phyloP scores from a whole-genome alignment of 2,797 vertebrate genomes.

The Dicrostonyx torquatus region DNA sequence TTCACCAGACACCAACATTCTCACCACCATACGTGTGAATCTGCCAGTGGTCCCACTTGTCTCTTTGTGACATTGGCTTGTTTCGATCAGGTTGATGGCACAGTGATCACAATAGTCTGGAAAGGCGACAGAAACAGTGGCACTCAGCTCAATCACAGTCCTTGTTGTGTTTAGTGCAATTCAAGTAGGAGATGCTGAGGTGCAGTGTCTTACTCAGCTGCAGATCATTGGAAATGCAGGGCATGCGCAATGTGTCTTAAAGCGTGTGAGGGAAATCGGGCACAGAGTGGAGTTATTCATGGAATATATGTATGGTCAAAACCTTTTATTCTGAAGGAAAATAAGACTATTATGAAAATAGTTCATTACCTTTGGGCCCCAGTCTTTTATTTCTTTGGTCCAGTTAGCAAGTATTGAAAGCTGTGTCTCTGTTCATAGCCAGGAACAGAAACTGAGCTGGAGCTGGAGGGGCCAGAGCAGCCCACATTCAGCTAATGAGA shows the following conservation, averaged over 20 bases:
- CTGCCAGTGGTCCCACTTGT: background rate
- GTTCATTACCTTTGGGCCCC: background rate
- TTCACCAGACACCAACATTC: background rate
- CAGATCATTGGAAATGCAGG: background rate
- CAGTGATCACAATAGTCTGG: background rate
- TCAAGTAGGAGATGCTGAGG: background rate
- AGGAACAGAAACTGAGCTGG: conserved; percentile 64
- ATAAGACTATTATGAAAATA: conserved; percentile 7
- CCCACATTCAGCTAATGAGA: conserved; percentile 60
- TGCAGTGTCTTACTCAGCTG: background rate
- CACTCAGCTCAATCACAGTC: background rate
- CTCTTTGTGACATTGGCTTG: background rate
- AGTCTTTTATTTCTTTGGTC: background rate
- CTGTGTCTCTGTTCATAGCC: conserved; percentile 55
- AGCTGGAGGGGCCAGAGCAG: conserved; percentile 55
- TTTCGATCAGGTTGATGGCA: background rate
- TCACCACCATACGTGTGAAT: background rate
- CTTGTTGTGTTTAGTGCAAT: background rate
- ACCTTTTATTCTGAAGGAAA: conserved; percentile 36
- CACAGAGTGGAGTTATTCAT: background rate
- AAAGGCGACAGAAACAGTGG: background rate
- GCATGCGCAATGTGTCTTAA: too few relatives aligned
- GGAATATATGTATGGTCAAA: background rate
- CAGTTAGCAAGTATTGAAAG: conserved; percentile 73
- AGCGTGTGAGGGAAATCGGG: background rate